Evolutionary conservation across 1,140 invertebrate genomes (phyloP).

Genomic region (Temnothorax curvispinosus): DNA sequence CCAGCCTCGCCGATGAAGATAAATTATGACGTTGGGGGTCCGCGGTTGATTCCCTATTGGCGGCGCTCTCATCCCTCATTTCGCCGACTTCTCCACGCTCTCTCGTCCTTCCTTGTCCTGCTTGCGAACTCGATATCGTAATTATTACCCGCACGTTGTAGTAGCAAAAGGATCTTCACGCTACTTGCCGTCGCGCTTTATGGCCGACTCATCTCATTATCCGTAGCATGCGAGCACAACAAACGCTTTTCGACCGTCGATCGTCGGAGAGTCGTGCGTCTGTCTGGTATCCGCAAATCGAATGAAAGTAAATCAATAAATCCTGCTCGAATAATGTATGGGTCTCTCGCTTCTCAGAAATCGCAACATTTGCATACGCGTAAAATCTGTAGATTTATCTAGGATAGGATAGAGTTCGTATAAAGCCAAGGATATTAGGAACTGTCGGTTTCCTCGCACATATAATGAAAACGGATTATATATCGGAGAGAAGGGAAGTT

Average conservation of each 20-base stretch:
- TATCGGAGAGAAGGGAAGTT: neutral
- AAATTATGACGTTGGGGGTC: slow-evolving; percentile 64
- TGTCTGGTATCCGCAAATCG: neutral
- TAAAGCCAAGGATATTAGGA: neutral
- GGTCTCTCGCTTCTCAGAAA: neutral
- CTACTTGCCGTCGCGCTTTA: slow-evolving; percentile 39
- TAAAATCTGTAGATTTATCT: neutral
- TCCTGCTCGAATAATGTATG: neutral
- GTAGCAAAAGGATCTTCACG: slow-evolving; percentile 45
- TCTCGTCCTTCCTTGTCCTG: slow-evolving; percentile 38
- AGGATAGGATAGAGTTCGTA: slow-evolving; percentile 14
- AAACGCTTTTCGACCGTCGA: slow-evolving; percentile 2
- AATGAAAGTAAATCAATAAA: slow-evolving; percentile 4
- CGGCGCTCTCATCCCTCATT: slow-evolving; percentile 49
- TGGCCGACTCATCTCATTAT: slow-evolving; percentile 53
- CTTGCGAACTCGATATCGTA: slow-evolving; percentile 60
- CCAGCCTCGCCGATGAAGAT: slow-evolving; percentile 50
- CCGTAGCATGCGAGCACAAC: neutral
- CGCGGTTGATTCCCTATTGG: slow-evolving; percentile 53
- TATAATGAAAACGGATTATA: slow-evolving; percentile 29
- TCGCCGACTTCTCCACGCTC: slow-evolving; percentile 54
- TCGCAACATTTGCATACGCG: neutral
- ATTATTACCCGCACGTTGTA: slow-evolving; percentile 48
- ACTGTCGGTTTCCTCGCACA: neutral
- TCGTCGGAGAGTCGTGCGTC: neutral